These are phyloP conservation scores for Pipa parva DNA, from an alignment of 2,113 vertebrate species.

Conservation along the genomic window DNA sequence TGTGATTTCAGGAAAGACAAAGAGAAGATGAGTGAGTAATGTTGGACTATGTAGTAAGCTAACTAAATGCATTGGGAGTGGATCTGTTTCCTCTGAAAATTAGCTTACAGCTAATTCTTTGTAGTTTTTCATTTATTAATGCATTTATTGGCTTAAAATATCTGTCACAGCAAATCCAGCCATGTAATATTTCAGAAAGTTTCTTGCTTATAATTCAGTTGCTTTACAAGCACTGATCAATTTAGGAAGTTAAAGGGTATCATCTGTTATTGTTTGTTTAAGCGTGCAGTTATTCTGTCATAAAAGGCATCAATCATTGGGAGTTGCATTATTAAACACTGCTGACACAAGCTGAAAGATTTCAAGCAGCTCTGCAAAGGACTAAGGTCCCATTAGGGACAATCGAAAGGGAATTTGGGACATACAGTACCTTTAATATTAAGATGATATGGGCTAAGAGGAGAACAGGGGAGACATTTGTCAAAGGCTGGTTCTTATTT, in stretches of 20 bases:
- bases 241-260: conserved; percentile 39
- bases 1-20: conserved; percentile 27
- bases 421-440: background rate
- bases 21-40: conserved; percentile 31
- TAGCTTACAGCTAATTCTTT: conserved; percentile 40
- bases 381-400: conserved; percentile 19
- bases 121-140: conserved; percentile 39
- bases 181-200: conserved; percentile 25
- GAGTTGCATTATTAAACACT: conserved; percentile 29
- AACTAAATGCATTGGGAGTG: conserved; percentile 28
- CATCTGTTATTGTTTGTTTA: conserved; percentile 39
- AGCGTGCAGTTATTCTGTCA: conserved; percentile 32
- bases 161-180: conserved; percentile 26
- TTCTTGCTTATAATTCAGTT: conserved; percentile 37
- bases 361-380: conserved; percentile 7
- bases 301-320: conserved; percentile 21
- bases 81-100: conserved; percentile 40
- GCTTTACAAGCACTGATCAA: conserved; percentile 33
- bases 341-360: conserved; percentile 19
- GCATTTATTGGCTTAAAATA: conserved; percentile 39
- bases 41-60: conserved; percentile 8
- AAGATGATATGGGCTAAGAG: background rate
- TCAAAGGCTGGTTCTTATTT: background rate
- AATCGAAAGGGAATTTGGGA: conserved; percentile 5
- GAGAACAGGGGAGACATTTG: background rate